Evolutionary conservation across 2,888 invertebrate genomes (phyloP).

Genomic region (Plebejus melissa): DNA sequence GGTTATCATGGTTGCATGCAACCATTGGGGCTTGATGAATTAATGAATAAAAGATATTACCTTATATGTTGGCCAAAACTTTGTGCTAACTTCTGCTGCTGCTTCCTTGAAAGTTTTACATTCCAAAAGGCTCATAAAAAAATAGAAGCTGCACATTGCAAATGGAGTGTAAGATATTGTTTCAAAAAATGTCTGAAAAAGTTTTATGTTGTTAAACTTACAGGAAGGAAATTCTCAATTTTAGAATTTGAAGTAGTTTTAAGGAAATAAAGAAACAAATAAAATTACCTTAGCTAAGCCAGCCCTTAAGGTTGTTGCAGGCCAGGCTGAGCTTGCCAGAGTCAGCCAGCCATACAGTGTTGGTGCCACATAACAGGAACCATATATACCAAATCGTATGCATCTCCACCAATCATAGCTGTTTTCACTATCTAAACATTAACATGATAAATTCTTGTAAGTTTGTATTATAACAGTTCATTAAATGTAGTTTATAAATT

Average conservation of each 20-base stretch:
- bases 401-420: conserved; percentile 83
- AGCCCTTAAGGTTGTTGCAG: conserved; percentile 82
- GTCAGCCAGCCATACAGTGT: conserved; percentile 89
- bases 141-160: conserved; percentile 88
- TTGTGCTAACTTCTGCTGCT: conserved; percentile 82
- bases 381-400: conserved; percentile 86
- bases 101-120: conserved; percentile 82
- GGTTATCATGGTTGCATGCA: too few relatives aligned
- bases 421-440: conserved; percentile 54
- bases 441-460: conserved; percentile 4
- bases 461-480: conserved; percentile 17
- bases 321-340: conserved; percentile 87
- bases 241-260: neutral
- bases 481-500: conserved; percentile 23
- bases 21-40: too few relatives aligned
- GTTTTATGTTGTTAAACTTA: neutral
- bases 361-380: conserved; percentile 90
- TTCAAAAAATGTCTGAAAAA: conserved; percentile 83
- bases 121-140: conserved; percentile 87
- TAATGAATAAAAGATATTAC: conserved; percentile 53
- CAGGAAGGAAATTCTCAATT: neutral
- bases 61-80: conserved; percentile 87
- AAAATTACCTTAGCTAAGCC: conserved; percentile 84
- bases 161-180: conserved; percentile 87
- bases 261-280: neutral